Base-by-base conservation (phyloP, 2,113 vertebrate genomes). In the Brachyhypopomus gauderio region DNA sequence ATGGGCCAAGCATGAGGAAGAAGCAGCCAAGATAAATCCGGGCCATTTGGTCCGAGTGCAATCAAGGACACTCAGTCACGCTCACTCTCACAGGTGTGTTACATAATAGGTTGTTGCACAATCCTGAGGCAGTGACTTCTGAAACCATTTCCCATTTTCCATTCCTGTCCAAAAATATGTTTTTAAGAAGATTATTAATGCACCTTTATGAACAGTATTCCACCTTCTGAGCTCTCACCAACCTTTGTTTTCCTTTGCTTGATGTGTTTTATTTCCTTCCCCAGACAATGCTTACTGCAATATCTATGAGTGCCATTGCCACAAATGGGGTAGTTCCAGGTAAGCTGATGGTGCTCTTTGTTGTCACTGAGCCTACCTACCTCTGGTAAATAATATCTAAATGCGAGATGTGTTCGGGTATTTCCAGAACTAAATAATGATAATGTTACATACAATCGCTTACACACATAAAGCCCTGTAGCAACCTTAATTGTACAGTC, bases 301-400 rank as follows among this genome's bases (percentile, higher is more conserved):
- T 99, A 91, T 99, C 97, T 75, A 99, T 99, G 97, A 99, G 97
- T 76, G 97, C 97, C 12, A 97, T 99, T 27, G 97, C 97, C 58
- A 99, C 97, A 63, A 99, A 99, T 5, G 97, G 97, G 2, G 96
- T 98, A 0, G 97, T 98, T 78, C 97, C 97, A 95, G 96, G 97
- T 98, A 90, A 16, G 83, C 4, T 17, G 19, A 5, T 25, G 14
- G 22, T 71, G 12, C n/a, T 74, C 6, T 16, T 60, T n/a, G 4
- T 52, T 55, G 30, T 19, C 30, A 38, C 45, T 30, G n/a, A 55
- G 19, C 25, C 25, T 12, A 55, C 41, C 20, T 64, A 55, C 41
- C 20, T 64, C 23, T 76, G 25, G 5, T 66, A 0, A 52, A 52
- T 14, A 12, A 52, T 3, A 52, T 52, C 45, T 52, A 52, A 52